Evolutionary conservation across 2,797 vertebrate species (phyloP), one percentile per base, ranked within the genome.

Genomic region (Schizopygopsis malacanthus): DNA sequence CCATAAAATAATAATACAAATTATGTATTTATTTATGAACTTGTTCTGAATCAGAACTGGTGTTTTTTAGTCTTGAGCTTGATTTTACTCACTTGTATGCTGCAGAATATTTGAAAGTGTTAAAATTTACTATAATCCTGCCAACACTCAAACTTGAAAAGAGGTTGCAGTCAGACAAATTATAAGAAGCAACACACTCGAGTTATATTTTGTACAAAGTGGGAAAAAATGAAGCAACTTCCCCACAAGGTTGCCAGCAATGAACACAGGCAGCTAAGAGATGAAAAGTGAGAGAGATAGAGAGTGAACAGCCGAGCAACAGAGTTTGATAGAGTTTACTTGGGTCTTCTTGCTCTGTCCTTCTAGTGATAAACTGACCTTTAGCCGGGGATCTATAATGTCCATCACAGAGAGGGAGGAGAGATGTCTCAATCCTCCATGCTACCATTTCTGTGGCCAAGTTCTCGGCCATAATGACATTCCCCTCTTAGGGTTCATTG

Each of bases 281-380:
- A 81, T 88, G 39, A 84, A 87, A 90, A 89, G 89, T 72, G 87
- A 87, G 81, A 86, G 82, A 82, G 77, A 84, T 79, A 86, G 85
- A 84, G 82, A 79, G 79, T 81, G 83, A 86, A 87, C 73, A 56
- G 84, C 63, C 84, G 56, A 8, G 2, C 54, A 67, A 86, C 81
- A 16, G 22, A 81, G 47, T 76, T 81, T 83, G 25, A 73, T 50
- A 33, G 43, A 52, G 83, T 33, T 80, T 50, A 43, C 71, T 69
- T 69, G 33, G 41, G 67, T 81, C 45, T 79, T 70, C 63, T 71
- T 82, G 61, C n/a, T 56, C 37, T 67, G 25, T 82, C 80, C 77
- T 76, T 91, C 70, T 71, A 70, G 81, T 84, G 83, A 82, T 89
- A 88, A 89, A 91, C 90, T 93, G 90, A 89, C 91, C 89, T 90